Evolutionary conservation across 1,140 invertebrate species (phyloP).

Genomic region (Conus ventricosus): DNA sequence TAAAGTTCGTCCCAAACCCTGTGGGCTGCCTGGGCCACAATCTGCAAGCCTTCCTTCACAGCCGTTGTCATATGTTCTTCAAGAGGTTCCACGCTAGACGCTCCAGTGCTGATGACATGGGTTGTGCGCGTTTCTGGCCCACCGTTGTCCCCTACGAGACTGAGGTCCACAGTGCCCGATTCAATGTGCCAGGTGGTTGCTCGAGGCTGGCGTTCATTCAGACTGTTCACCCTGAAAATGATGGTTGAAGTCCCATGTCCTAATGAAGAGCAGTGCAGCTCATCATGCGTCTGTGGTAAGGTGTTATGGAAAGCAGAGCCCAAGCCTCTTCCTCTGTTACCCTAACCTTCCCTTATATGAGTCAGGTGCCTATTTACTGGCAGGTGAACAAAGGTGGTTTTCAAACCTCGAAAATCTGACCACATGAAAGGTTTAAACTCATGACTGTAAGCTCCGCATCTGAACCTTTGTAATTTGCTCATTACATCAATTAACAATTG

Average conservation of each 20-base stretch:
- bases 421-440: too few species aligned
- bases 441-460: too few species aligned
- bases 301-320: too few species aligned
- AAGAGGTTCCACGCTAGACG: not conserved
- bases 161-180: constrained; percentile 44
- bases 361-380: too few species aligned
- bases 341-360: too few species aligned
- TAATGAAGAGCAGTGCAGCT: too few species aligned
- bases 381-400: too few species aligned
- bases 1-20: constrained; percentile 98
- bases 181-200: constrained; percentile 65
- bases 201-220: constrained; percentile 57
- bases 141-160: constrained; percentile 32
- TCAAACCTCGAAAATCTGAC: too few species aligned
- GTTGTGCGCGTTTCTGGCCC: constrained; percentile 16
- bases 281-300: too few species aligned
- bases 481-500: too few species aligned
- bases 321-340: too few species aligned
- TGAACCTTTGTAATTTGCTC: too few species aligned
- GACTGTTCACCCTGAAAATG: constrained; percentile 37
- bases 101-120: constrained; percentile 17
- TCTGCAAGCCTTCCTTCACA: constrained; percentile 86
- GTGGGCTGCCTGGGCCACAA: constrained; percentile 90
- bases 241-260: not conserved
- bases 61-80: constrained; percentile 48